Evolutionary conservation across 2,797 vertebrate species (phyloP).

Genomic region (Etheostoma nigrum): DNA sequence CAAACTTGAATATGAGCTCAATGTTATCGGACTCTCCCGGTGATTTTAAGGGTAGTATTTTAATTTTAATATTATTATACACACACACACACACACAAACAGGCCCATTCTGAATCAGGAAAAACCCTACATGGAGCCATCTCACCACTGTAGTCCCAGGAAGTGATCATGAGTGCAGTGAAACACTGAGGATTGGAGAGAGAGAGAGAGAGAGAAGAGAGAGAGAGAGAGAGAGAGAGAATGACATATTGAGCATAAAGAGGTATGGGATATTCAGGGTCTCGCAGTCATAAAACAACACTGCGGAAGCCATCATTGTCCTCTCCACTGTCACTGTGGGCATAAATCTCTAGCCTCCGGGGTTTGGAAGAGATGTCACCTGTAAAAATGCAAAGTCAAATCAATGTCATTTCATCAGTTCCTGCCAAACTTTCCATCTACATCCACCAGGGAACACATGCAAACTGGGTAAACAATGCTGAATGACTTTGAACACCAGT

Average conservation of each 20-base stretch:
- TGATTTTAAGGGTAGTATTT: no score
- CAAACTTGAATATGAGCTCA: no score
- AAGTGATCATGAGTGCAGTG: constrained; percentile 63
- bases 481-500: constrained; percentile 17
- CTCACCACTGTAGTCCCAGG: constrained; percentile 15
- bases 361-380: constrained; percentile 66
- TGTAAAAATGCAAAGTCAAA: constrained; percentile 75
- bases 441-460: constrained; percentile 25
- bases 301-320: constrained; percentile 60
- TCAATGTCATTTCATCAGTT: constrained; percentile 67
- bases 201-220: no score
- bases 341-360: constrained; percentile 70
- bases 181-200: constrained; percentile 8
- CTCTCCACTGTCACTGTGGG: constrained; percentile 45
- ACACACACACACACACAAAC: no score
- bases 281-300: constrained; percentile 63
- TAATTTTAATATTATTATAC: no score
- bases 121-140: background rate
- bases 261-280: constrained; percentile 59
- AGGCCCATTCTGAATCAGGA: no score
- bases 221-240: background rate
- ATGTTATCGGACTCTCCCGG: no score
- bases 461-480: constrained; percentile 31
- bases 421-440: constrained; percentile 44
- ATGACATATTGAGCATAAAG: constrained; percentile 68